Evolutionary conservation across 30 jellyfish, hydroid and myxozoan species (phyloP).

Genomic region (Aurelia coerulea): DNA sequence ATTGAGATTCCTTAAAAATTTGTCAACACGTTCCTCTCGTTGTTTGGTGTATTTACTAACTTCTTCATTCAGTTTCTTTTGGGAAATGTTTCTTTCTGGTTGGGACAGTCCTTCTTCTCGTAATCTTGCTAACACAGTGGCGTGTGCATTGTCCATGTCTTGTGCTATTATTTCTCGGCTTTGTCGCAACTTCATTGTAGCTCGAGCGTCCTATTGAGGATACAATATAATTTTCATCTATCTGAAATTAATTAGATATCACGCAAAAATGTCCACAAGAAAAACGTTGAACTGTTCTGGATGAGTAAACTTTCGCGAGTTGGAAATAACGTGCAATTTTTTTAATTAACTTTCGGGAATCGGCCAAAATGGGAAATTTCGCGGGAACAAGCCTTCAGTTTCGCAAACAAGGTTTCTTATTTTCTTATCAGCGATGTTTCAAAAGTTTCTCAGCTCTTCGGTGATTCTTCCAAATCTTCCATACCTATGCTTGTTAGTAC

Average conservation of each 20-base stretch:
- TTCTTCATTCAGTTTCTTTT: slow-evolving; percentile 22
- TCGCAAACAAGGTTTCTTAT: no score
- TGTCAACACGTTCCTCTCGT: slow-evolving; percentile 20
- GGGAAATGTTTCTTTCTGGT: neutral
- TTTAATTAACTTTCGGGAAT: neutral
- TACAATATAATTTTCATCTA: neutral
- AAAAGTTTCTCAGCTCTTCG: no score
- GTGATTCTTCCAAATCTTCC: no score
- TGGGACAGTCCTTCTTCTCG: slow-evolving; percentile 3
- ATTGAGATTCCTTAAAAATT: slow-evolving; percentile 28
- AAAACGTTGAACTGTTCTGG: neutral
- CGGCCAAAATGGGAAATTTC: no score
- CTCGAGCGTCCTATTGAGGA: slow-evolving; percentile 16
- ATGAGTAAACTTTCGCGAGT: neutral
- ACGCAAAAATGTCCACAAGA: neutral
- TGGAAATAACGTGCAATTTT: neutral
- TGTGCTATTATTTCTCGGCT: neutral
- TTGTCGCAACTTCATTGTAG: slow-evolving; percentile 13
- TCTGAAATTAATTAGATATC: no score
- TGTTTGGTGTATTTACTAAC: neutral
- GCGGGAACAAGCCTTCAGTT: no score
- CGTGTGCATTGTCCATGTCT: slow-evolving; percentile 29
- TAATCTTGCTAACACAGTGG: neutral
- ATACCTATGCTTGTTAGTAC: no score
- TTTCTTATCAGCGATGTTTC: no score